Evolutionary conservation across 2,797 vertebrate genomes (phyloP).

Genomic region (Xiphorhynchus erythropygius): DNA sequence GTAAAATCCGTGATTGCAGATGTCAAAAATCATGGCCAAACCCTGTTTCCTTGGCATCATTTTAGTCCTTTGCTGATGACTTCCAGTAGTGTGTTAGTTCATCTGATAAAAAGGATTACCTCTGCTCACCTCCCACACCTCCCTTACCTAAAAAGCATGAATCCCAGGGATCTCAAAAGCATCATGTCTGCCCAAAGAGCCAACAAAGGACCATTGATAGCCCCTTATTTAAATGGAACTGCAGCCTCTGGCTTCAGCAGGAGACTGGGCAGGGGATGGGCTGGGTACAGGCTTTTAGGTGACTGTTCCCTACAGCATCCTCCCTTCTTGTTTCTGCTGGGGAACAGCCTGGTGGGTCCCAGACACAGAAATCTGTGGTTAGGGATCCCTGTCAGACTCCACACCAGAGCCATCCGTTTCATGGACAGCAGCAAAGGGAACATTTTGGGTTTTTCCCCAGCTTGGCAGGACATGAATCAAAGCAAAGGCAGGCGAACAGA

Average conservation of each 20-base stretch:
- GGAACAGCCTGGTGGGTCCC: rapidly evolving
- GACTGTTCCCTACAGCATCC: neutral
- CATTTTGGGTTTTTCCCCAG: neutral
- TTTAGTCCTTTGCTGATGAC: neutral
- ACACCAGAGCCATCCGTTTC: neutral
- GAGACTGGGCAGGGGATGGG: neutral
- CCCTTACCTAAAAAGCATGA: neutral
- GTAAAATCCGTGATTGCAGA: neutral
- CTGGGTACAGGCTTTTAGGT: neutral
- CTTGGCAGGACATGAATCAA: neutral
- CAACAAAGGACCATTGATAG: neutral
- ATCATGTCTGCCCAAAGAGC: neutral
- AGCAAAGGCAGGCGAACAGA: neutral
- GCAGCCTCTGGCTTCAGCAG: neutral
- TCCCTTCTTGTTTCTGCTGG: neutral
- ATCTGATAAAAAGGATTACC: neutral
- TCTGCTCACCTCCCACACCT: neutral
- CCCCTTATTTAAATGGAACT: neutral
- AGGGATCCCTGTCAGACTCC: neutral
- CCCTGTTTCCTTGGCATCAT: neutral
- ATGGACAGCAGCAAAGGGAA: neutral
- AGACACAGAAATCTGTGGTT: neutral
- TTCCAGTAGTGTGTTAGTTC: neutral
- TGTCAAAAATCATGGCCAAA: neutral
- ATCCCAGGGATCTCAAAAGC: neutral